phyloP scores from a whole-genome alignment of 2,797 vertebrate species.

The Malurus leucopterus region DNA sequence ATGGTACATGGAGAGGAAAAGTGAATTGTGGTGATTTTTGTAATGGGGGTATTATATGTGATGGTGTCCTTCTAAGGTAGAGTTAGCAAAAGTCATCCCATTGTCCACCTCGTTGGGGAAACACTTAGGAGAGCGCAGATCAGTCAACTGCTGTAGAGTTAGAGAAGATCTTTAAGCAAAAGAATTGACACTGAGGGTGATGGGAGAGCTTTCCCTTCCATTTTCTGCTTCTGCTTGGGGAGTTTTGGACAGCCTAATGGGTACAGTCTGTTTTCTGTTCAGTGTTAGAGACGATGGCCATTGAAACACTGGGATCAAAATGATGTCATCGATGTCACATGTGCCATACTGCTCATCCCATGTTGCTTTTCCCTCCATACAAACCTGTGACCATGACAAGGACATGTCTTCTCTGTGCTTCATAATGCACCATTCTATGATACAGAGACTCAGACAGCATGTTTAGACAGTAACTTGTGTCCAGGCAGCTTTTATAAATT shows the following conservation, averaged over 20 bases:
- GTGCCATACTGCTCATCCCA: neutral
- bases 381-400: neutral
- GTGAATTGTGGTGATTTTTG: neutral
- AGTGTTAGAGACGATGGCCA: neutral
- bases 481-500: neutral
- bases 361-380: neutral
- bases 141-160: neutral
- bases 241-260: neutral
- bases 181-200: neutral
- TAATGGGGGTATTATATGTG: neutral
- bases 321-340: rapidly evolving
- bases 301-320: neutral
- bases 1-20: neutral
- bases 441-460: neutral
- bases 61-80: neutral
- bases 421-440: neutral
- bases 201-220: neutral
- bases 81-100: neutral
- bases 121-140: neutral
- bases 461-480: neutral
- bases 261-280: neutral
- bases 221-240: neutral
- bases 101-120: neutral
- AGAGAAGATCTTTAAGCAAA: neutral
- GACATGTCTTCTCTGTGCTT: neutral